Evolutionary conservation across 2,113 vertebrate species (phyloP).

Genomic region (Miniopterus natalensis): DNA sequence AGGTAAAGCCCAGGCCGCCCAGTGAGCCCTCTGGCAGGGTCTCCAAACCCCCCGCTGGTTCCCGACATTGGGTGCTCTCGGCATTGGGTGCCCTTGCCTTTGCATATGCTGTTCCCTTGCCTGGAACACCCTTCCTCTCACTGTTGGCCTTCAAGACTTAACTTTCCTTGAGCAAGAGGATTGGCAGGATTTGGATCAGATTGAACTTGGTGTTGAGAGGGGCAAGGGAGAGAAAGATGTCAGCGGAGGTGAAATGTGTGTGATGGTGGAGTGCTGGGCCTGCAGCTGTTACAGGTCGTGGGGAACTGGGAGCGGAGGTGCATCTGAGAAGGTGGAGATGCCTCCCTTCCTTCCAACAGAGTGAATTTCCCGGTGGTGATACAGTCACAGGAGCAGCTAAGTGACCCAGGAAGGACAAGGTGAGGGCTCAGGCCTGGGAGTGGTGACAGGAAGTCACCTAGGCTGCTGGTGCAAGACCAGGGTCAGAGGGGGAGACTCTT

Average conservation of each 20-base stretch:
- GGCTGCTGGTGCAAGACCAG: neutral
- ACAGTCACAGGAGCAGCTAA: neutral
- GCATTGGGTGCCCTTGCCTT: neutral
- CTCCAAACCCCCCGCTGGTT: fast-evolving
- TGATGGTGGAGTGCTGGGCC: neutral
- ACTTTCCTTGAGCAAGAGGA: neutral
- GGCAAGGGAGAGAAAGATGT: neutral
- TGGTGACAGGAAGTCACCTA: neutral
- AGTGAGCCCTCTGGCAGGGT: neutral
- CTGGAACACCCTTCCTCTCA: neutral
- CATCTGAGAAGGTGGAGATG: fast-evolving
- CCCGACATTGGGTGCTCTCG: fast-evolving
- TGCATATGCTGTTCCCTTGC: neutral
- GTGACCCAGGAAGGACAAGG: neutral
- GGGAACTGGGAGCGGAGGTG: fast-evolving
- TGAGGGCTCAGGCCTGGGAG: neutral
- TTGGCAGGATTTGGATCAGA: neutral
- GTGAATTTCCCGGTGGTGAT: neutral
- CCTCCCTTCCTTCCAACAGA: neutral
- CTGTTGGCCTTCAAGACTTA: neutral
- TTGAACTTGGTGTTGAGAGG: neutral
- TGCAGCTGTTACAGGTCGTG: fast-evolving
- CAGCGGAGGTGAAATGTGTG: fast-evolving
- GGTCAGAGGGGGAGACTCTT: neutral
- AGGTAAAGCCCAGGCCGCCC: neutral